Conservation (phyloP, 2,888 invertebrate genomes). For the Nebria brevicollis region DNA sequence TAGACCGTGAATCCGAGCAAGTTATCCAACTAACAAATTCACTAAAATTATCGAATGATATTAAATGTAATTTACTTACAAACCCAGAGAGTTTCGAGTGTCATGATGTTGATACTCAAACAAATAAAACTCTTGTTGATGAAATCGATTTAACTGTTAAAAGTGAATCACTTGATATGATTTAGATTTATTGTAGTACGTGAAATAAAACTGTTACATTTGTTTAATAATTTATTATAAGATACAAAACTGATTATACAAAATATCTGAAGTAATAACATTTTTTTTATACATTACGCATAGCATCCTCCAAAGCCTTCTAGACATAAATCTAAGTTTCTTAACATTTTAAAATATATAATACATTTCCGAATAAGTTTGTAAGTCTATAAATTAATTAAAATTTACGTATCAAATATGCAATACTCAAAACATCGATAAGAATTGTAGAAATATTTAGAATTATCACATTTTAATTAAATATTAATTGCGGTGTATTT, state of each 20-base stretch:
- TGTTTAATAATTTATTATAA: background rate
- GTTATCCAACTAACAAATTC: constrained; percentile 47
- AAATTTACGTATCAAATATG: too few species aligned
- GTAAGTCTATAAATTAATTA: too few species aligned
- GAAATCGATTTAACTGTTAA: constrained; percentile 39
- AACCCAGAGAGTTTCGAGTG: constrained; percentile 4
- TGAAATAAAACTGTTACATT: background rate
- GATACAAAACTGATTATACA: background rate
- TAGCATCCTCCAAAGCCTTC: background rate
- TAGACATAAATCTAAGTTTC: background rate
- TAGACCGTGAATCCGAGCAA: constrained; percentile 33
- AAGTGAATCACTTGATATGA: background rate
- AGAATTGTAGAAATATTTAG: too few species aligned
- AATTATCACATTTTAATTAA: background rate
- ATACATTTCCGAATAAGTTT: too few species aligned
- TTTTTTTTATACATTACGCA: background rate
- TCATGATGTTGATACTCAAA: constrained; percentile 30
- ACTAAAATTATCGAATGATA: constrained; percentile 43
- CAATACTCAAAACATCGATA: too few species aligned
- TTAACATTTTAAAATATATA: too few species aligned
- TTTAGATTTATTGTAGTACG: background rate
- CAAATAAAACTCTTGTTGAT: constrained; percentile 23
- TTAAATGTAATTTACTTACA: constrained; percentile 23
- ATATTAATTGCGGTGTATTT: constrained; percentile 4
- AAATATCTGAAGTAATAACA: background rate